Evolutionary conservation across 1,140 invertebrate species (phyloP).

Genomic region (Mya arenaria): DNA sequence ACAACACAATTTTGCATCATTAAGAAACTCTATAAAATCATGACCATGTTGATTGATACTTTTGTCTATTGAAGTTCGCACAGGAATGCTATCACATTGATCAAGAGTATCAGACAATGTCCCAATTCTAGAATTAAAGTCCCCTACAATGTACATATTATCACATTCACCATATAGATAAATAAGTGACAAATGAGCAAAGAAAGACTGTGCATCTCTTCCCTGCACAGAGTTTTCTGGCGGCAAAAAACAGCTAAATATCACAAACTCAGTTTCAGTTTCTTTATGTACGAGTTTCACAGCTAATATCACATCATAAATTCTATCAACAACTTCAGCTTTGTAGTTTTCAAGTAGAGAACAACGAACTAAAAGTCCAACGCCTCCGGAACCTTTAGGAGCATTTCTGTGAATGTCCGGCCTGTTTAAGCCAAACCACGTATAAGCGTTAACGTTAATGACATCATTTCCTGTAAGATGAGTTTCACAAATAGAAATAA

Average conservation of each 20-base stretch:
- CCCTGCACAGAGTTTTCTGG: slow-evolving; percentile 31
- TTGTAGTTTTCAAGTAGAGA: slow-evolving; percentile 43
- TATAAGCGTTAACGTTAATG: slow-evolving; percentile 22
- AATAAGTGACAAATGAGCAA: slow-evolving; percentile 5
- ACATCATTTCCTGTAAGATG: not conserved
- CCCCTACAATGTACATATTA: not conserved
- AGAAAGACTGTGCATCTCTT: slow-evolving; percentile 27
- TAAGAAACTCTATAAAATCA: slow-evolving; percentile 37
- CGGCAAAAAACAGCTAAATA: slow-evolving; percentile 14
- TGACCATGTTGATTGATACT: slow-evolving; percentile 39
- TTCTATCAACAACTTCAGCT: slow-evolving; percentile 1
- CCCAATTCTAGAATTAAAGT: slow-evolving; percentile 35
- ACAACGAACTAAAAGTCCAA: slow-evolving; percentile 15
- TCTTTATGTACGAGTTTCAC: slow-evolving; percentile 14
- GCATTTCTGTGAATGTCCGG: slow-evolving; percentile 27
- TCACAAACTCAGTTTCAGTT: not conserved
- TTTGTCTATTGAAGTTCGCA: slow-evolving; percentile 16
- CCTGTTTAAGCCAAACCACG: slow-evolving; percentile 44
- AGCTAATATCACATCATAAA: slow-evolving; percentile 25
- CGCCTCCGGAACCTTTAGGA: not conserved
- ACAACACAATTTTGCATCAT: slow-evolving; percentile 29
- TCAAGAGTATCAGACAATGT: not conserved
- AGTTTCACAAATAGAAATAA: slow-evolving; percentile 14
- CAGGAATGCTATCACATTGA: slow-evolving; percentile 2
- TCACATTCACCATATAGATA: slow-evolving; percentile 1